Evolutionary conservation across 2,113 vertebrate species (phyloP).

Genomic region (Malaclemys terrapin): DNA sequence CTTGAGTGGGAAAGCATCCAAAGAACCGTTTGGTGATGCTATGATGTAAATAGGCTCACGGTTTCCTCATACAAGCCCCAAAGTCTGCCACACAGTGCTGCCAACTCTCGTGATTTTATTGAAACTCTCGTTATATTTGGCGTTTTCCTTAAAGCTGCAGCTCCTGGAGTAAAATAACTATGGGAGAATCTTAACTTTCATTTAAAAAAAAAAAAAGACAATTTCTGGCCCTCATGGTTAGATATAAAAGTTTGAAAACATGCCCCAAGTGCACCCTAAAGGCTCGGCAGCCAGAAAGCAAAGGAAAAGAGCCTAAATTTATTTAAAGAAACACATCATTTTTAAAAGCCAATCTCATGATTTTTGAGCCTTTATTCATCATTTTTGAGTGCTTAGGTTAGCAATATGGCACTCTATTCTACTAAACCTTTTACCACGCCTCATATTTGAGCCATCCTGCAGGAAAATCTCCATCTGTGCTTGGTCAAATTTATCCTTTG

Average conservation of each 20-base stretch:
- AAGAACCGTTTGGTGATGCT: background rate
- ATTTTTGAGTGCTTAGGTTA: background rate
- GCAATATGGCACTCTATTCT: background rate
- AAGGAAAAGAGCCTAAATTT: accelerated
- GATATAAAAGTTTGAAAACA: background rate
- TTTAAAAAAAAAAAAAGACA: background rate
- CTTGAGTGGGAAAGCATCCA: background rate
- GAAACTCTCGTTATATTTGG: background rate
- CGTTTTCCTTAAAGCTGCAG: background rate
- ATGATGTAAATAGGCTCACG: background rate
- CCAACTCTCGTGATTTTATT: background rate
- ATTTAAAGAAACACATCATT: background rate
- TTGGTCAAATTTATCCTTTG: background rate
- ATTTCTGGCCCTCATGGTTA: background rate
- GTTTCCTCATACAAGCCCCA: background rate
- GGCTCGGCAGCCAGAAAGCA: background rate
- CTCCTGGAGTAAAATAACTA: background rate
- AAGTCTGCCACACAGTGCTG: background rate
- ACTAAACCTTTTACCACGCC: background rate
- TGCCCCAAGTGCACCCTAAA: background rate
- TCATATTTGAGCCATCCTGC: background rate
- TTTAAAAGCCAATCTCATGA: background rate
- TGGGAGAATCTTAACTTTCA: background rate
- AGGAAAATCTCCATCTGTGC: background rate
- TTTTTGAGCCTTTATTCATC: background rate